Base-by-base conservation (phyloP, 2,797 vertebrate genomes). In the Pelochelys cantorii region DNA sequence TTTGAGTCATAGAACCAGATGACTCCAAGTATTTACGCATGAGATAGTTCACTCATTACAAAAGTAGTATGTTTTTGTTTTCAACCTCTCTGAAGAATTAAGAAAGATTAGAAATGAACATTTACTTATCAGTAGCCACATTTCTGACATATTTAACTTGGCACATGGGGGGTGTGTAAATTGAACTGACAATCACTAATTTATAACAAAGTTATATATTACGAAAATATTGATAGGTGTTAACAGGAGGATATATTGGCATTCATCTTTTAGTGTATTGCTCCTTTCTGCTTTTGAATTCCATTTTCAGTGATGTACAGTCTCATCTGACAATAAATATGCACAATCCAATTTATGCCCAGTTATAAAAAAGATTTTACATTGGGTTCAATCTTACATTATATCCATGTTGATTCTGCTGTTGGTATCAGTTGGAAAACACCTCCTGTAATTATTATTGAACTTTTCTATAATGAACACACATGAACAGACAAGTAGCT, bases 231-330 rank as follows among this genome's bases (percentile, higher is more conserved):
- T 71, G n/a, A 20, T 23, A 71, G 34, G 17, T 10, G n/a, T 71
- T 71, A 71, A 9, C 37, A 10, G 25, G 8, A 60, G 68, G 18
- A 10, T 34, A 60, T 7, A 42, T 57, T 77, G 79, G 6, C 55
- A 85, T 13, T 5, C 83, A 52, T 11, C 57, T 79, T 82, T 94
- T 68, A 48, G 1, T 65, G 83, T 83, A 71, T 68, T 86, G 42
- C 79, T 37, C 14, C n/a, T 23, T 13, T 77, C 34, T 31, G 1
- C 1, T 87, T 92, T 87, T 90, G 68, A 71, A 34, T 77, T 6
- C 22, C 37, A 10, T 13, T 84, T 56, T 42, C 18, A 82, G 3
- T 17, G 11, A 54, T 62, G 79, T 91, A 74, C 8, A n/a, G 37
- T 37, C 2, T 18, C 0, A 92, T 4, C 25, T 5, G 52, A 86